Percentiles rank a stretch among this genome's conserved stretches.
These are phyloP conservation scores for Leucozona laternaria DNA, from an alignment of 2,888 invertebrate species.

Conservation along the genomic window DNA sequence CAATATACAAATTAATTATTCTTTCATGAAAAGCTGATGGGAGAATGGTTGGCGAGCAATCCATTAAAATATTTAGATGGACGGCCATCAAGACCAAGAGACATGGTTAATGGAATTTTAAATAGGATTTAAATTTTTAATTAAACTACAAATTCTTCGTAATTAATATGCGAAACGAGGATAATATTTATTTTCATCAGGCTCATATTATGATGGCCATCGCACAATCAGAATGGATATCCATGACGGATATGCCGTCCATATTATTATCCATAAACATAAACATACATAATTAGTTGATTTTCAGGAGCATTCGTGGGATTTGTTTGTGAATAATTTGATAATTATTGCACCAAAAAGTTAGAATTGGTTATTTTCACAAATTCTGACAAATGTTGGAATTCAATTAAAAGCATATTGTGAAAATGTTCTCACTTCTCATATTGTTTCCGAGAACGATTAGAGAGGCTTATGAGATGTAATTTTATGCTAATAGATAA, in stretches of 20 bases:
- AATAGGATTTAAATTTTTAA: constrained; percentile 32
- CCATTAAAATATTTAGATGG: constrained; percentile 23
- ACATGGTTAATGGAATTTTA: constrained; percentile 34
- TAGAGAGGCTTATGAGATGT: background rate
- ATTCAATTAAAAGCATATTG: background rate
- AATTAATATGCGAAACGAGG: background rate
- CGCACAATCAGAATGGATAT: background rate
- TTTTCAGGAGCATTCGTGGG: background rate
- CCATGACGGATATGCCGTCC: background rate
- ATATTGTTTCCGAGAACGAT: background rate
- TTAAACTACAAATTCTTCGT: constrained; percentile 22
- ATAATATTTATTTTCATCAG: constrained; percentile 11
- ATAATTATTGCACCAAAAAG: background rate
- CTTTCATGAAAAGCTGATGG: background rate
- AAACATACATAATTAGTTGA: background rate
- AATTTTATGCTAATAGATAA: background rate
- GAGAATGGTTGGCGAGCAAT: background rate
- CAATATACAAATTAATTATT: constrained; percentile 32
- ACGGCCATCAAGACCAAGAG: constrained; percentile 2
- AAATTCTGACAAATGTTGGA: background rate
- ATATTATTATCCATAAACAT: background rate
- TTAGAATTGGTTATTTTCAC: background rate
- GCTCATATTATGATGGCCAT: background rate
- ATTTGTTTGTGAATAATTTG: background rate
- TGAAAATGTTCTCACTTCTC: background rate